Percentiles rank a stretch among this genome's conserved stretches.
These are phyloP conservation scores for Eurystomus gularis DNA, from an alignment of 2,113 vertebrate species.

Conservation along the genomic window DNA sequence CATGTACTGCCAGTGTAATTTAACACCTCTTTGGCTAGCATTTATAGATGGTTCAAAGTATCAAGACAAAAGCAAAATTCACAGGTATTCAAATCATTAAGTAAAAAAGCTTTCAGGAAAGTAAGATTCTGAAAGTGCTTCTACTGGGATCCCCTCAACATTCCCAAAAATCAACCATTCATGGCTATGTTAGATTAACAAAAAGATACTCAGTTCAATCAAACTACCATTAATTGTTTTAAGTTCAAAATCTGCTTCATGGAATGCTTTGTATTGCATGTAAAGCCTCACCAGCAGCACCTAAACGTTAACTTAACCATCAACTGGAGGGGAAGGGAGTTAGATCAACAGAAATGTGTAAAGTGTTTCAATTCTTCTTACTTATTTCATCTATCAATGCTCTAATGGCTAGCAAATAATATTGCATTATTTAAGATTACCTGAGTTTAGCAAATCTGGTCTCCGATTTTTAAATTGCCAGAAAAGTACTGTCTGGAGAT, in stretches of 20 bases:
- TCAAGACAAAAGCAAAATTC: neutral
- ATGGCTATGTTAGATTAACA: neutral
- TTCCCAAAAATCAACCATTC: neutral
- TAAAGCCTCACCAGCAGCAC: neutral
- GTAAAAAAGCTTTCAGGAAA: neutral
- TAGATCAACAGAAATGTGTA: neutral
- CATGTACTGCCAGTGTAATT: too few species aligned
- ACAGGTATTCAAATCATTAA: neutral
- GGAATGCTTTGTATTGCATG: neutral
- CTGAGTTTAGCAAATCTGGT: neutral
- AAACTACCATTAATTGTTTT: neutral
- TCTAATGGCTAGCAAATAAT: neutral
- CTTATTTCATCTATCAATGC: neutral
- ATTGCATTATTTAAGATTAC: neutral
- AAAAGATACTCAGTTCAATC: neutral
- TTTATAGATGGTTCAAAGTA: neutral
- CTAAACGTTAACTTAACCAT: neutral
- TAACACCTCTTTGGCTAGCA: neutral
- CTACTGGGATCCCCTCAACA: neutral
- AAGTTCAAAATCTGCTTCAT: neutral
- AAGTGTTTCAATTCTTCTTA: neutral
- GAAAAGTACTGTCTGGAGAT: neutral
- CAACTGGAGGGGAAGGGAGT: neutral
- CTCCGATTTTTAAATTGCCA: neutral
- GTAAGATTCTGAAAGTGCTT: neutral